Evolutionary conservation across 2,113 vertebrate genomes (phyloP).

Genomic region (Natator depressus): DNA sequence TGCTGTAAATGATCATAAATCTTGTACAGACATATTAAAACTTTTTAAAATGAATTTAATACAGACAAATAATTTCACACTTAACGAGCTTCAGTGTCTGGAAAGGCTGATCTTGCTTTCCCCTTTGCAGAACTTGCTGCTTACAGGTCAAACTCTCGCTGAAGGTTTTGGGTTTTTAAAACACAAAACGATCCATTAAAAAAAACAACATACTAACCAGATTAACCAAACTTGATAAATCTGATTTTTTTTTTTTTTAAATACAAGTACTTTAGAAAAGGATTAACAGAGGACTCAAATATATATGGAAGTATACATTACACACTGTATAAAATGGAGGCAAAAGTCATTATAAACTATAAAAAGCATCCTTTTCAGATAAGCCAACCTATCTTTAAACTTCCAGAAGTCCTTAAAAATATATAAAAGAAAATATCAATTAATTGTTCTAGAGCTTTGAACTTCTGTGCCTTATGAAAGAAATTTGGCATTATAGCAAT

Average conservation of each 20-base stretch:
- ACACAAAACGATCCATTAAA: neutral
- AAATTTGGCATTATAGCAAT: slow-evolving; percentile 50
- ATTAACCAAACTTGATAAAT: slow-evolving; percentile 49
- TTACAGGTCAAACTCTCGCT: slow-evolving; percentile 46
- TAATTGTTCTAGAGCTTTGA: slow-evolving; percentile 42
- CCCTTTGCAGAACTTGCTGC: slow-evolving; percentile 41
- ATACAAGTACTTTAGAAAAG: slow-evolving; percentile 9
- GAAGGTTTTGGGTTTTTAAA: slow-evolving; percentile 13
- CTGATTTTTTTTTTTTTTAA: neutral
- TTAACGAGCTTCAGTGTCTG: slow-evolving; percentile 44
- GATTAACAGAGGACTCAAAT: neutral
- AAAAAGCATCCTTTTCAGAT: slow-evolving; percentile 56
- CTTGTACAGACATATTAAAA: neutral
- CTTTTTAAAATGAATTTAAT: slow-evolving; percentile 39
- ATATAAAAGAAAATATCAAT: slow-evolving; percentile 60
- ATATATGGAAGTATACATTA: slow-evolving; percentile 13
- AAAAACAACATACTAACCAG: neutral
- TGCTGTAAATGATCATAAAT: neutral
- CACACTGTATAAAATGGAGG: slow-evolving; percentile 42
- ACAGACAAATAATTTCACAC: slow-evolving; percentile 47
- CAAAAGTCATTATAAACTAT: slow-evolving; percentile 49
- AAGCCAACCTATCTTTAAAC: slow-evolving; percentile 63
- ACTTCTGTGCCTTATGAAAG: slow-evolving; percentile 57
- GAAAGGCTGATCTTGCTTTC: slow-evolving; percentile 62
- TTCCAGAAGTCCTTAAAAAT: slow-evolving; percentile 37